Base-by-base conservation (phyloP, 2,113 vertebrate genomes). In the Prinia subflava region DNA sequence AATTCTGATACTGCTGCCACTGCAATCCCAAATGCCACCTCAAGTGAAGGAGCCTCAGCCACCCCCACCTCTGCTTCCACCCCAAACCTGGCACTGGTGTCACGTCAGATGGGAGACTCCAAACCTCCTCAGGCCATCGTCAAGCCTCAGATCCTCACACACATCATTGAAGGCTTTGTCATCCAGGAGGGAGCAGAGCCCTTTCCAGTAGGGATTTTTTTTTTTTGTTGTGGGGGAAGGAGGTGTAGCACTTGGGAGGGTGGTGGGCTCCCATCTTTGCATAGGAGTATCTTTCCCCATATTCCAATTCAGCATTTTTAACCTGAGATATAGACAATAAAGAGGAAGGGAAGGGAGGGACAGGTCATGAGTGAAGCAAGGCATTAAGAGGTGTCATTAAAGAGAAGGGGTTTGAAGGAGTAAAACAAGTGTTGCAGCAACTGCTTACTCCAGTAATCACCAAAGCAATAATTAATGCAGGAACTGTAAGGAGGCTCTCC, bases 151-250 rank as follows among this genome's bases (percentile, higher is more conserved):
- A 99, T 99, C 91, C 99, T 99, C 84, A 99, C 99, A 5, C 99
- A 99, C 93, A 98, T 99, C 93, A 99, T 99, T 13, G 99, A 99
- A 94, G 99, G 99, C 75, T 99, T 99, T 85, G 99, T 99, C 64
- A 99, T 99, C 97, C 99, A 99, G 96, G 99, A 99, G 94, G 99
- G 99, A 97, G 99, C 99, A 20, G 99, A 99, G 79, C 99, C 99
- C 25, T 99, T 99, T 97, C 99, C 99, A 79, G 99, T 99, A 97
- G 98, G 99, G 57, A 86, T 82, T 67, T 8, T 65, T 67, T 82
- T 67, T 8, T 65, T 67, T 14, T 60, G 33, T 20, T 73, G 27
- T 18, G 4, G 35, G n/a, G 28, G 25, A 89, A 60, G 44, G 24
- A 64, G 27, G 4, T 52, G 11, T 71, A 78, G 44, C 1, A 0